phyloP scores from a whole-genome alignment of 2,888 invertebrate genomes.

The Colletes collaris region DNA sequence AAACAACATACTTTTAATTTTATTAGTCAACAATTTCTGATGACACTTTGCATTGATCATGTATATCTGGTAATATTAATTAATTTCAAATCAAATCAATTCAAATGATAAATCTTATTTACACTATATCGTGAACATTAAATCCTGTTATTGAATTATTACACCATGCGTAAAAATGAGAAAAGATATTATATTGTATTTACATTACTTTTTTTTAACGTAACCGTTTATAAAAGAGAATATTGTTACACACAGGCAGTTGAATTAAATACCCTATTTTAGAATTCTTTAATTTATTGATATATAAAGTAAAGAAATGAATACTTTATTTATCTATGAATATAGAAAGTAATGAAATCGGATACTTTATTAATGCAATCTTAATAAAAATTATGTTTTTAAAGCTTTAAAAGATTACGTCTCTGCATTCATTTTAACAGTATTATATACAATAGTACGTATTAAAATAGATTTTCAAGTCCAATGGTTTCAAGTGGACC shows the following conservation, averaged over 20 bases:
- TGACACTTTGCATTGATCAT: slow-evolving; percentile 21
- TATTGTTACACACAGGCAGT: slow-evolving; percentile 9
- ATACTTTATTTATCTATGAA: slow-evolving; percentile 3
- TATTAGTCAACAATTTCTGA: slow-evolving; percentile 15
- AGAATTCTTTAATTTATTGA: slow-evolving; percentile 14
- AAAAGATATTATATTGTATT: slow-evolving; percentile 39
- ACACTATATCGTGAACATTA: slow-evolving; percentile 27
- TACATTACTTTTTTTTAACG: slow-evolving; percentile 21
- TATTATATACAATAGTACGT: not conserved
- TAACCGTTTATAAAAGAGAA: slow-evolving; percentile 18
- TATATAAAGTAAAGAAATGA: slow-evolving; percentile 9
- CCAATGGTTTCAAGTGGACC: slow-evolving; percentile 1
- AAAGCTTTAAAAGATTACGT: slow-evolving; percentile 2
- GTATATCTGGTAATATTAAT: slow-evolving; percentile 19
- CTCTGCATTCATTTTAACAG: slow-evolving; percentile 11
- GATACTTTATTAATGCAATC: not conserved
- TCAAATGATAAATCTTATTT: slow-evolving; percentile 32
- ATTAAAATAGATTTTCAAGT: not conserved
- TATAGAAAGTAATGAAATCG: not conserved
- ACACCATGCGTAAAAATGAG: slow-evolving; percentile 23
- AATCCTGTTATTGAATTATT: slow-evolving; percentile 15
- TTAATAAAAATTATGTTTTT: slow-evolving; percentile 7
- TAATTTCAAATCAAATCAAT: not conserved
- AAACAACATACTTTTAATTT: slow-evolving; percentile 28
- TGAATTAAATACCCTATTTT: not conserved